phyloP scores from a whole-genome alignment of 1,140 invertebrate species.

The Ceratitis capitata region DNA sequence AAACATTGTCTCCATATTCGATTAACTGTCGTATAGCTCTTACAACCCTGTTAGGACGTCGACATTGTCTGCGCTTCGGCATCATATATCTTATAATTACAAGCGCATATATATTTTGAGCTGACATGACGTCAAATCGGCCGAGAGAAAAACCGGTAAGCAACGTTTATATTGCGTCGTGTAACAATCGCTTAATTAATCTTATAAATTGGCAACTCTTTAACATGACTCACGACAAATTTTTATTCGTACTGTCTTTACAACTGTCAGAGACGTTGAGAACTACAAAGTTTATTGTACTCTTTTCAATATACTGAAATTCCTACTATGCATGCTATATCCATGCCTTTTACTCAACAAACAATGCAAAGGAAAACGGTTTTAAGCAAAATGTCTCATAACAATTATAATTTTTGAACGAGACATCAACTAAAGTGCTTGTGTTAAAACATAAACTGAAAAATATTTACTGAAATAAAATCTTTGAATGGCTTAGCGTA shows the following conservation, averaged over 20 bases:
- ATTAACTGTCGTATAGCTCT: no score
- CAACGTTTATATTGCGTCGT: no score
- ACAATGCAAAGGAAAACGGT: neutral
- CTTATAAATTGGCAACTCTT: conserved; percentile 5
- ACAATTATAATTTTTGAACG: neutral
- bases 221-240: neutral
- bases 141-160: no score
- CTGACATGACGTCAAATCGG: no score
- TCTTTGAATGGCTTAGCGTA: neutral
- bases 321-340: neutral
- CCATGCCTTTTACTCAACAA: neutral
- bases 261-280: neutral
- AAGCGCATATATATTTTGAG: no score
- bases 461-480: neutral
- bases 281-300: neutral
- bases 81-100: no score
- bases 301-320: neutral
- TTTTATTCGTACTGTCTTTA: conserved; percentile 1
- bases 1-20: no score
- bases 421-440: neutral
- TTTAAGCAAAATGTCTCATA: neutral
- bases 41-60: no score
- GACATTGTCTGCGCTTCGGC: no score
- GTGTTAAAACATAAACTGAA: neutral
- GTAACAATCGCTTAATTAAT: no score